These are phyloP conservation scores for Hyaena hyaena DNA, from an alignment of 2,113 vertebrate species.

Conservation along the genomic window DNA sequence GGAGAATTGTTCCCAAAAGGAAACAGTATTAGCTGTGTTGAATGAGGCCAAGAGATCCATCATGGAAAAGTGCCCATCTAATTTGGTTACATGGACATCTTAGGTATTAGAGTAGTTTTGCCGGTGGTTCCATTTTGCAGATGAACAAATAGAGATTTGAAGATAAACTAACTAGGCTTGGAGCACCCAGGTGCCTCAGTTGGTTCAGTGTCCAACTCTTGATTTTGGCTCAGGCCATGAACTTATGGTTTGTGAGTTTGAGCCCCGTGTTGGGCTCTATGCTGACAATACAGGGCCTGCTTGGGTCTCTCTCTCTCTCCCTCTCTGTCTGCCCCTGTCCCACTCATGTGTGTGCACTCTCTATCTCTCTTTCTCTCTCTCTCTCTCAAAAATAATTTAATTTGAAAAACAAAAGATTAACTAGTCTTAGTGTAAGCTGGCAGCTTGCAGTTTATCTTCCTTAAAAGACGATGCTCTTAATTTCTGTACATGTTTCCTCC, in stretches of 20 bases:
- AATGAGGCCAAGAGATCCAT: not conserved
- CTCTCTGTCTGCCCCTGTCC: too few relatives aligned
- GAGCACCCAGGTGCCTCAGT: not conserved
- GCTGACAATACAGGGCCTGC: too few relatives aligned
- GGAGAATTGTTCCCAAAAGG: not conserved
- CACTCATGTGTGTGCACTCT: too few relatives aligned
- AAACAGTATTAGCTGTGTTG: not conserved
- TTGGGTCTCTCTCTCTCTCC: too few relatives aligned
- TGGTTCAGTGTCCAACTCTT: too few relatives aligned
- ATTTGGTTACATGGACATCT: not conserved
- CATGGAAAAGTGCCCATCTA: not conserved
- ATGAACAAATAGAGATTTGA: not conserved
- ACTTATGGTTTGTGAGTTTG: too few relatives aligned
- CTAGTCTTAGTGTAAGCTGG: not conserved
- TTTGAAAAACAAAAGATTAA: too few relatives aligned
- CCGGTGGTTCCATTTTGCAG: not conserved
- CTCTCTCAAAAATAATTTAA: too few relatives aligned
- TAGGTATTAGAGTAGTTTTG: not conserved
- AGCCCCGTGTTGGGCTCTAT: too few relatives aligned
- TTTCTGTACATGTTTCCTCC: not conserved
- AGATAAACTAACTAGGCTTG: not conserved
- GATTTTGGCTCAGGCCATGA: too few relatives aligned
- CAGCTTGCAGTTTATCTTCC: not conserved
- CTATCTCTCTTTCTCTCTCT: too few relatives aligned
- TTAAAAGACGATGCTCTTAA: not conserved